phyloP scores from a whole-genome alignment of 2,113 vertebrate genomes.

The Puma concolor region DNA sequence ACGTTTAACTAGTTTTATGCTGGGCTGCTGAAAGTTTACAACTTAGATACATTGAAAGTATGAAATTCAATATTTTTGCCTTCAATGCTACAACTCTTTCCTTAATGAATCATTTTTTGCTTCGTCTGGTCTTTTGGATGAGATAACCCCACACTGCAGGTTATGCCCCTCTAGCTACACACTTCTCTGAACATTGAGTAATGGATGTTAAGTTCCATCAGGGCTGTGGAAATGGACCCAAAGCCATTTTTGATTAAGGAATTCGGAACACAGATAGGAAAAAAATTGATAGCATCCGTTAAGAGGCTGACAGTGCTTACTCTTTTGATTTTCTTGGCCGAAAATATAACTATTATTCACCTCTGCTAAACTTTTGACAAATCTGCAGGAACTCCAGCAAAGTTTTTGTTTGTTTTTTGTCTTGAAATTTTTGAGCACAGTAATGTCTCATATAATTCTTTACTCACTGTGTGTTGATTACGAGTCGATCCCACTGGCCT shows the following conservation, averaged over 20 bases:
- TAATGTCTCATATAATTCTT: not conserved
- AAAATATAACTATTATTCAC: not conserved
- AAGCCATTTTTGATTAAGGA: conserved; percentile 33
- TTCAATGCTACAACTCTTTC: not conserved
- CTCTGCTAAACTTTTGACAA: conserved; percentile 43
- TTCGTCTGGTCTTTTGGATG: not conserved
- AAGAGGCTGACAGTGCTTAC: not conserved
- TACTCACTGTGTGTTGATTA: conserved; percentile 98
- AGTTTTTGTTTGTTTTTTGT: not conserved
- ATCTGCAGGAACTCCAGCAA: not conserved
- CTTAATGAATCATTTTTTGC: not conserved
- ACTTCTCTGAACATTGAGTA: not conserved
- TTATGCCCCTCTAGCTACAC: not conserved
- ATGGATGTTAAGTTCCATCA: not conserved
- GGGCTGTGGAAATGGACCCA: not conserved
- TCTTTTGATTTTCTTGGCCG: conserved; percentile 15
- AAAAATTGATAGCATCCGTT: conserved; percentile 40
- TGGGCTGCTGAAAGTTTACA: not conserved
- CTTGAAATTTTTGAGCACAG: not conserved
- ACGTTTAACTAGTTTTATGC: not conserved
- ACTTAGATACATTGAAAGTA: not conserved
- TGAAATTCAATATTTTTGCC: not conserved
- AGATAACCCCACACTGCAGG: not conserved
- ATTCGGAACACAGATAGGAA: not conserved
- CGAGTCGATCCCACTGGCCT: conserved; percentile 97